Base-by-base conservation (phyloP, 2,888 invertebrate genomes). In the Cylindroiulus punctatus region DNA sequence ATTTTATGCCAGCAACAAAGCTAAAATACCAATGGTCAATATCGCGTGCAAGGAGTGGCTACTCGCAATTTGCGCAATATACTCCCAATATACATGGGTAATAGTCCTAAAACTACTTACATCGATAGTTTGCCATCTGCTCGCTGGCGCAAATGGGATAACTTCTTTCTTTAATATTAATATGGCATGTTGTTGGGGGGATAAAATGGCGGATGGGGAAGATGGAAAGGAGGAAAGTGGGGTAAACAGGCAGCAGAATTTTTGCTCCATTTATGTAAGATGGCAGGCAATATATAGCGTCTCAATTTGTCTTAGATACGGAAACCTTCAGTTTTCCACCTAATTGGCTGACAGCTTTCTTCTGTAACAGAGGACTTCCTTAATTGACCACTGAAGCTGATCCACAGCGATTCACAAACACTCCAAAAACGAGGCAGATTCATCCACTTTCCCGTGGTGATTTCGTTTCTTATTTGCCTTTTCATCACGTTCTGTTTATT, bases 91-190 rank as follows among this genome's bases (percentile, higher is more conserved):
- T 65, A 65, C 65, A 65, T 65, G 22, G 65, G 22, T 65, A 65
- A 65, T 65, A 65, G 65, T 65, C 65, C 65, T 65, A 65, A 65
- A 65, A 65, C 65, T 65, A 22, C 65, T 65, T 65, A 65, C 65
- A 65, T 65, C 65, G 65, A 65, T 65, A 65, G n/a, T 65, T 65
- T 26, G 65, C 65, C 65, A 65, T 65, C 65, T 65, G 3, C 65
- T 22, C 8, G 65, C 26, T n/a, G 22, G 65, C 65, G 22, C 4
- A 65, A 65, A 65, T 65, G 65, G 65, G 65, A 65, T 65, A 65
- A 65, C 65, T 65, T 65, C 65, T 65, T 65, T 65, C 65, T 65
- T 65, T 65, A 65, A 65, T 65, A 65, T 65, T 65, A 65, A 65
- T 65, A 65, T 65, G 65, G 65, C 22, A 65, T 65, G 65, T 26